These are phyloP conservation scores for Myotis vivesi DNA, from an alignment of 2,797 vertebrate species.

Conservation along the genomic window DNA sequence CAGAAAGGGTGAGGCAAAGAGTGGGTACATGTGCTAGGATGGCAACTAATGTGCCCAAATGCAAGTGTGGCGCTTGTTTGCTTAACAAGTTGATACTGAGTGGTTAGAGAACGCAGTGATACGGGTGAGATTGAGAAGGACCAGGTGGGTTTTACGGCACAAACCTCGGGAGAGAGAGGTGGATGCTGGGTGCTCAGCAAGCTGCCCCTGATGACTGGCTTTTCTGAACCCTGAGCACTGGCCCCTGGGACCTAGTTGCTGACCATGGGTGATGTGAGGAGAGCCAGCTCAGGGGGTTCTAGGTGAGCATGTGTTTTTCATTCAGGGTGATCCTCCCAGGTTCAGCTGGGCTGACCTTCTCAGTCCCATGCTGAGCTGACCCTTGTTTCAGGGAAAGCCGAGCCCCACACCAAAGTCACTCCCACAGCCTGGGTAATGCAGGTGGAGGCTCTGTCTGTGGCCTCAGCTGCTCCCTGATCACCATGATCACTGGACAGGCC, in stretches of 20 bases:
- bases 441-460: neutral
- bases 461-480: neutral
- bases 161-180: neutral
- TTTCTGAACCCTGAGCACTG: neutral
- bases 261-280: neutral
- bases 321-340: neutral
- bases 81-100: neutral
- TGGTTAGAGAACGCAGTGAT: neutral
- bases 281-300: neutral
- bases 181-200: neutral
- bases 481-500: rapidly evolving
- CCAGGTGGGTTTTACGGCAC: neutral
- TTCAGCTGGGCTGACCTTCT: neutral
- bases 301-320: neutral
- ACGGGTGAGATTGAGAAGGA: neutral
- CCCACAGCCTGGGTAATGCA: neutral
- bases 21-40: neutral
- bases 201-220: neutral
- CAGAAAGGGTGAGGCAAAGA: neutral
- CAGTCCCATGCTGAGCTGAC: neutral
- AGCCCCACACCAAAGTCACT: rapidly evolving
- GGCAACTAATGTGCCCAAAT: neutral
- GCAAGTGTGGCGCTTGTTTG: neutral
- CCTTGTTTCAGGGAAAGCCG: neutral
- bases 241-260: neutral